Percentiles rank a stretch among this genome's conserved stretches.
Conservation (phyloP, 2,113 vertebrate species). For the Grantiella picta region DNA sequence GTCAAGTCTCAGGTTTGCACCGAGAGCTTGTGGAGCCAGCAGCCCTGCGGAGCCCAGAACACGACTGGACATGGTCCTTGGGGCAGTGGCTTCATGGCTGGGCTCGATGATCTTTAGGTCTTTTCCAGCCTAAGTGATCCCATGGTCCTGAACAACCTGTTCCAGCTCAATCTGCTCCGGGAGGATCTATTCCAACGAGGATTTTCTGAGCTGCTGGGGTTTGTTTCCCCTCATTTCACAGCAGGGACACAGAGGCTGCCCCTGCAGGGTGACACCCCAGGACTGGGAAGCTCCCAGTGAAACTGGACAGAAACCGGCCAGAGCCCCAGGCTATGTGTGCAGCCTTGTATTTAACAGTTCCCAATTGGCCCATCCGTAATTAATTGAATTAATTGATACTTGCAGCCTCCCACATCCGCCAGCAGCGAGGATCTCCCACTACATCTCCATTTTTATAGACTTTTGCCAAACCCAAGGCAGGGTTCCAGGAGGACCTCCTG, state of each 20-base stretch:
- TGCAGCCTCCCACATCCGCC: slow-evolving; percentile 2
- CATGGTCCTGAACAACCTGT: neutral
- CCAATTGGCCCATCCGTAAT: neutral
- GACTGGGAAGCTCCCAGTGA: neutral
- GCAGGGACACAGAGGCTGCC: neutral
- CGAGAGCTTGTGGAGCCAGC: neutral
- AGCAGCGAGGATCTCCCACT: neutral
- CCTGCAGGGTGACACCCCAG: neutral
- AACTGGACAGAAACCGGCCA: neutral
- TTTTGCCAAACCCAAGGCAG: slow-evolving; percentile 22
- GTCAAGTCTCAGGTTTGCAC: neutral
- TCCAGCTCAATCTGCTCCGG: neutral
- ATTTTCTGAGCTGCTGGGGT: neutral
- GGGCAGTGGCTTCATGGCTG: neutral
- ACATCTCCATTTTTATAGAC: slow-evolving; percentile 43
- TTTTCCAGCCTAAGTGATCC: neutral
- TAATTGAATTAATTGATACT: slow-evolving; percentile 19
- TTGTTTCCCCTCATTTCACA: neutral
- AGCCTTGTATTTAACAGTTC: neutral
- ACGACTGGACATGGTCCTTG: neutral
- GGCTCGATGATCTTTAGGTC: neutral
- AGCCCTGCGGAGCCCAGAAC: neutral
- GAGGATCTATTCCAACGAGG: neutral
- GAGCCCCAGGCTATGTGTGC: neutral
- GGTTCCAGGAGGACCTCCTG: slow-evolving; percentile 46